Evolutionary conservation across 1,140 invertebrate species (phyloP), one percentile per base, ranked within the genome.

Genomic region (Venturia canescens): DNA sequence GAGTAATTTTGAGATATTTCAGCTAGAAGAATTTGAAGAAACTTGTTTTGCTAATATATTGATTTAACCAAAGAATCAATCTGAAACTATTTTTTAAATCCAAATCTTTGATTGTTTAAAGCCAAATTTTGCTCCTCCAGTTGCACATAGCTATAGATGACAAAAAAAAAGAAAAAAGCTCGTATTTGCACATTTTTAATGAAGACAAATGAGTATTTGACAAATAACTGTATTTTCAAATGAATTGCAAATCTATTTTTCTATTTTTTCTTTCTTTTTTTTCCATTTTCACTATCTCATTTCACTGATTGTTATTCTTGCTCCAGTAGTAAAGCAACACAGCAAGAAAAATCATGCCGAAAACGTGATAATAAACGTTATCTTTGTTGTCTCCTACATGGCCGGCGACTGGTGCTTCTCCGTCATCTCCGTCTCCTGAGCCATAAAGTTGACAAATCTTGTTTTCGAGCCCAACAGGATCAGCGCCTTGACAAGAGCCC

Each of bases 401-500:
- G 83, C 97, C 97, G 83, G 94, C 93, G 84, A 96, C 94, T 18
- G 94, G 89, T 87, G 94, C 94, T 57, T 96, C 94, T 5, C 88
- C 87, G 1, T 94, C 94, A 9, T 94, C 94, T 15, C 90, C 90
- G 38, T 94, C 94, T n/a, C 93, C 94, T 70, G 93, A 92, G 16
- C 95, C 96, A 91, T 97, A 97, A 87, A 96, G 96, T 88, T 98
- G 96, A 86, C 96, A 94, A 60, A 99, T 97, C 93, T 98, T 99
- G 50, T 94, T 95, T 90, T 99, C 97, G 38, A 99, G 89, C 0
- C 93, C 93, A 66, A 90, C 91, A 11, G 96, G 92, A 92, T 99
- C 96, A 0, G 98, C 98, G 16, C 98, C 98, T 92, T 96, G 95
- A 66, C 98, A 92, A 16, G 94, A 90, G 87, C 96, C 97, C 84